Evolutionary conservation across 2,888 invertebrate genomes (phyloP).

Genomic region (Macrosoma leucophasiata): DNA sequence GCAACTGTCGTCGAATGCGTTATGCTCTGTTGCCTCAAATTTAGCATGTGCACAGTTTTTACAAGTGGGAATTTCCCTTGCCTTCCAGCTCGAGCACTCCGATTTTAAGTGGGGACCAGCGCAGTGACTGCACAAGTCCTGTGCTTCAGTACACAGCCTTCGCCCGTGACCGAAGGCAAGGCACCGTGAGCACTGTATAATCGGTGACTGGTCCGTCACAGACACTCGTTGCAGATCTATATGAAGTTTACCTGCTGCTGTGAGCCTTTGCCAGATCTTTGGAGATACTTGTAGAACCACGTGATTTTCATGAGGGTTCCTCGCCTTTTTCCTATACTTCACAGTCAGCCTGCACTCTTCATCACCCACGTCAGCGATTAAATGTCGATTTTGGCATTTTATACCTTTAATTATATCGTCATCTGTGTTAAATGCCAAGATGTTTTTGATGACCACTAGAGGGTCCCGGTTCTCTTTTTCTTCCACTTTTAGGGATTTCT

Average conservation of each 20-base stretch:
- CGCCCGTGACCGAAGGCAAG: slow-evolving; percentile 21
- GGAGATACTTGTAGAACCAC: slow-evolving; percentile 24
- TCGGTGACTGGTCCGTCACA: slow-evolving; percentile 17
- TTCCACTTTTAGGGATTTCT: slow-evolving; percentile 6
- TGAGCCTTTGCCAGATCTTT: slow-evolving; percentile 6
- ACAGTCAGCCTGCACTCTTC: slow-evolving; percentile 10
- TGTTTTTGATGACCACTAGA: slow-evolving; percentile 10
- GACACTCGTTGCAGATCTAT: slow-evolving; percentile 10
- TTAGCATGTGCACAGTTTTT: slow-evolving; percentile 11
- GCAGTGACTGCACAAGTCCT: slow-evolving; percentile 24
- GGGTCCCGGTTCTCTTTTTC: slow-evolving; percentile 11
- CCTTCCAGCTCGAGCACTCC: slow-evolving; percentile 9
- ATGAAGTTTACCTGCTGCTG: slow-evolving; percentile 9
- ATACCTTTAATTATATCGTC: slow-evolving; percentile 12
- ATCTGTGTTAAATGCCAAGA: slow-evolving; percentile 15
- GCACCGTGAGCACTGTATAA: slow-evolving; percentile 24
- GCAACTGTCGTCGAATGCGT: slow-evolving; percentile 10
- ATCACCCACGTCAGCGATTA: slow-evolving; percentile 5
- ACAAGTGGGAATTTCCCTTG: slow-evolving; percentile 7
- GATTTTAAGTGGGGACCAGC: slow-evolving; percentile 18
- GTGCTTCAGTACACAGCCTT: slow-evolving; percentile 15
- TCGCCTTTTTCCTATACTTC: slow-evolving; percentile 21
- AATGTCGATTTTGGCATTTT: slow-evolving; percentile 14
- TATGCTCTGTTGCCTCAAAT: slow-evolving; percentile 6
- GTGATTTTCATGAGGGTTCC: slow-evolving; percentile 24